These are phyloP conservation scores for Brienomyrus longianalis DNA, from an alignment of 2,113 vertebrate genomes.

Conservation along the genomic window DNA sequence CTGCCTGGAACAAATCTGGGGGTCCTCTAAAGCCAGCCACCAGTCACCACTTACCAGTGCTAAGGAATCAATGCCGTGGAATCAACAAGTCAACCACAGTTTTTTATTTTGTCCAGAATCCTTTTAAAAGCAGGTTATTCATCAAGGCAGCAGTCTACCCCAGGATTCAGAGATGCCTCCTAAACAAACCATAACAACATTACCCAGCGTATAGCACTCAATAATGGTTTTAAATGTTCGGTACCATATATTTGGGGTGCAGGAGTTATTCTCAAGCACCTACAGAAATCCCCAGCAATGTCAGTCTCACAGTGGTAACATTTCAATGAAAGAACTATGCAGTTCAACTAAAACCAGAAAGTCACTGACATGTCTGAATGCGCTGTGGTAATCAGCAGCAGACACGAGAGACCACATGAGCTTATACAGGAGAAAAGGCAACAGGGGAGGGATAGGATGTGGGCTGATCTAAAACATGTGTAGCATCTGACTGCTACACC, in stretches of 20 bases:
- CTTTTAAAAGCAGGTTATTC: neutral
- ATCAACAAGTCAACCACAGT: neutral
- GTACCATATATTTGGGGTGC: too few species aligned
- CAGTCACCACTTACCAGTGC: neutral
- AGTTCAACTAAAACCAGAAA: neutral
- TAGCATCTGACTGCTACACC: slow-evolving; percentile 36
- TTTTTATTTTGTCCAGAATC: neutral
- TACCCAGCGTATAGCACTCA: neutral
- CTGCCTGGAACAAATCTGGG: neutral
- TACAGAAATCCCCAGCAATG: neutral
- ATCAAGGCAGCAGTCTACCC: neutral
- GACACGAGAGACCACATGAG: neutral
- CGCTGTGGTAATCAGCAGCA: neutral
- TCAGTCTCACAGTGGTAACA: neutral
- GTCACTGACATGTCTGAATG: neutral
- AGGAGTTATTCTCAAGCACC: neutral
- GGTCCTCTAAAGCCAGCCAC: neutral
- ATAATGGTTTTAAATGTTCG: neutral
- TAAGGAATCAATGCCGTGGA: neutral
- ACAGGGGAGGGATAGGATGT: slow-evolving; percentile 21
- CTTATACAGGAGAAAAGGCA: neutral
- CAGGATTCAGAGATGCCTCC: neutral
- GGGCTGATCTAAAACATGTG: slow-evolving; percentile 31
- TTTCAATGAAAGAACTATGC: neutral
- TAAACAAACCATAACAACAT: neutral